phyloP scores from a whole-genome alignment of 2,888 invertebrate species.

The Heteromyza rotundicornis region DNA sequence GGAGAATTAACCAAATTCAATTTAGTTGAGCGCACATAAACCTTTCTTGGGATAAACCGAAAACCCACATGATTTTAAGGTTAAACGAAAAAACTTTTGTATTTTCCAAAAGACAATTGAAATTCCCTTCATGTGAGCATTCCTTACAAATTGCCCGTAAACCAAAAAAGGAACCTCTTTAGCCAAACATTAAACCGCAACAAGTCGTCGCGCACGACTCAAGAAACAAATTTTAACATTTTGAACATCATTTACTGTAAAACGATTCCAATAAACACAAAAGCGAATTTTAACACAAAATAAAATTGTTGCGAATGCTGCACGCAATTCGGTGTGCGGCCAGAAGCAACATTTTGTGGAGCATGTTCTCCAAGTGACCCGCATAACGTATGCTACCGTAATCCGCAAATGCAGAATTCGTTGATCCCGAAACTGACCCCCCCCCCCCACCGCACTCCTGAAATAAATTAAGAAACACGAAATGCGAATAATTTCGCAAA shows the following conservation, averaged over 20 bases:
- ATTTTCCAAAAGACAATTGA: constrained; percentile 12
- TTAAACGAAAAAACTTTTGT: too few relatives aligned
- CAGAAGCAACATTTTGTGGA: background rate
- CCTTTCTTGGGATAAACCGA: too few relatives aligned
- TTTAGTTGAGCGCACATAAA: too few relatives aligned
- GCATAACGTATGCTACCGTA: background rate
- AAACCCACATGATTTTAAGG: too few relatives aligned
- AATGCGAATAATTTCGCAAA: background rate
- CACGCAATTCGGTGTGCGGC: constrained; percentile 15
- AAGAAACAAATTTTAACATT: constrained; percentile 17
- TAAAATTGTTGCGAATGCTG: background rate
- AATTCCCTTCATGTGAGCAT: background rate
- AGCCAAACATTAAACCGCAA: background rate
- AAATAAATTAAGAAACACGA: background rate
- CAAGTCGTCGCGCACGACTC: background rate
- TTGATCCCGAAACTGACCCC: background rate
- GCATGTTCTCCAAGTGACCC: background rate
- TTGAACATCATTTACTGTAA: constrained; percentile 16
- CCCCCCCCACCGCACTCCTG: background rate
- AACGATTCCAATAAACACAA: constrained; percentile 15
- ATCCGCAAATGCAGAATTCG: background rate
- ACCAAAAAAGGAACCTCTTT: background rate
- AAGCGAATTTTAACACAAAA: constrained; percentile 5
- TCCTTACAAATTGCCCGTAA: constrained; percentile 5
- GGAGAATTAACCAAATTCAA: too few relatives aligned